phyloP scores from a whole-genome alignment of 1,140 invertebrate species.

The Drosophila kohkoa region DNA sequence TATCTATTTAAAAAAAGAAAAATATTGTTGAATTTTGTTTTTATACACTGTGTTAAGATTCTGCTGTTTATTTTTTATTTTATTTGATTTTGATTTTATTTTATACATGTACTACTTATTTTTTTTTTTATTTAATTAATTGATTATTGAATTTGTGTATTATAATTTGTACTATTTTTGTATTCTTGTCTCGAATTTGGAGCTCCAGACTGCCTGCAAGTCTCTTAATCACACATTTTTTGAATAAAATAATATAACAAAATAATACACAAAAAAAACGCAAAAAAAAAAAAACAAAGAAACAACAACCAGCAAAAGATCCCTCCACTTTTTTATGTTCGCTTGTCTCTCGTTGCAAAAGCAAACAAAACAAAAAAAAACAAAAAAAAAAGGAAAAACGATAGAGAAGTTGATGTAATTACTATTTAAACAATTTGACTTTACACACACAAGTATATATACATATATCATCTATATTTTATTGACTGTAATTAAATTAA shows the following conservation, averaged over 20 bases:
- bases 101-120: conserved; percentile 27
- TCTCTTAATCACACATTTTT: conserved; percentile 27
- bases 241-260: conserved; percentile 7
- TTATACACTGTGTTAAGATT: conserved; percentile 24
- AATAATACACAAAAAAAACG: conserved; percentile 28
- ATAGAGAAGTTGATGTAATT: conserved; percentile 36
- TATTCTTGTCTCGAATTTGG: conserved; percentile 35
- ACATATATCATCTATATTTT: conserved; percentile 36
- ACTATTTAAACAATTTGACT: conserved; percentile 42
- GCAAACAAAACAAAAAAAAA: conserved; percentile 35
- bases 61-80: conserved; percentile 46
- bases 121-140: conserved; percentile 19
- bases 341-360: conserved; percentile 37
- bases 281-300: conserved; percentile 15
- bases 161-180: conserved; percentile 9
- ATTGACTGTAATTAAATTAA: conserved; percentile 68
- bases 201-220: conserved; percentile 12
- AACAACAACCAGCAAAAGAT: conserved; percentile 55
- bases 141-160: conserved; percentile 21
- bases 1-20: conserved; percentile 67
- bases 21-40: conserved; percentile 84
- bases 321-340: conserved; percentile 72
- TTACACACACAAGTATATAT: conserved; percentile 31
- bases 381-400: conserved; percentile 26
- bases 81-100: conserved; percentile 21